Conservation (phyloP, 2,888 invertebrate species). For the Hydroisotoma schaefferi region DNA sequence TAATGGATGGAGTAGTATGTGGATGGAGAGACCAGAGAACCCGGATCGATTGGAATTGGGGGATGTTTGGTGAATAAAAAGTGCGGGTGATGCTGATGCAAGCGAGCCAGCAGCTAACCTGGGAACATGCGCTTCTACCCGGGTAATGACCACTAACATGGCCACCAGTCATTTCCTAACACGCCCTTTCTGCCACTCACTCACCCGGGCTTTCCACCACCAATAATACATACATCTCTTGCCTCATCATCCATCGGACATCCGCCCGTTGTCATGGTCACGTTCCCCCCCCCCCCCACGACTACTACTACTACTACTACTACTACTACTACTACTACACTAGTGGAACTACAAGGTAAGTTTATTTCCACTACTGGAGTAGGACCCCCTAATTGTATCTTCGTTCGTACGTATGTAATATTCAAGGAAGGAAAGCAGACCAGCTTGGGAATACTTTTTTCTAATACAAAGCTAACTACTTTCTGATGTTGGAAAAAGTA, state of each 20-base stretch:
- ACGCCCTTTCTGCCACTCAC: constrained; percentile 47
- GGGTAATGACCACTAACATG: constrained; percentile 50
- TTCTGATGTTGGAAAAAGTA: too few relatives aligned
- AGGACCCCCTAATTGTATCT: too few relatives aligned
- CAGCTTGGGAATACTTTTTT: too few relatives aligned
- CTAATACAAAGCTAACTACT: too few relatives aligned
- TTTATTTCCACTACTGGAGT: too few relatives aligned
- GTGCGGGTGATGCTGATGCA: neutral
- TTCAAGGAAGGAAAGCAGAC: too few relatives aligned
- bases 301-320: too few relatives aligned
- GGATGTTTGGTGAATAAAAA: constrained; percentile 7
- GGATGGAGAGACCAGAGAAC: neutral
- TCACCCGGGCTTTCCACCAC: constrained; percentile 31
- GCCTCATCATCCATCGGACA: constrained; percentile 12
- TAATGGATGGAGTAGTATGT: too few relatives aligned
- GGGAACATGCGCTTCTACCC: constrained; percentile 48
- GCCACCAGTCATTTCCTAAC: constrained; percentile 50
- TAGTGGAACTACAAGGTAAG: too few relatives aligned
- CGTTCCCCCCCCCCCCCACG: neutral
- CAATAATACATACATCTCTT: constrained; percentile 11
- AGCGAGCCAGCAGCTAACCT: too few relatives aligned
- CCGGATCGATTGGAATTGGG: constrained; percentile 6
- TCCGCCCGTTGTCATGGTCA: constrained; percentile 9
- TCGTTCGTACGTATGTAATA: too few relatives aligned
- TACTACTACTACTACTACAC: too few relatives aligned